phyloP scores from a whole-genome alignment of 2,113 vertebrate species.

The Oostethus manadensis region DNA sequence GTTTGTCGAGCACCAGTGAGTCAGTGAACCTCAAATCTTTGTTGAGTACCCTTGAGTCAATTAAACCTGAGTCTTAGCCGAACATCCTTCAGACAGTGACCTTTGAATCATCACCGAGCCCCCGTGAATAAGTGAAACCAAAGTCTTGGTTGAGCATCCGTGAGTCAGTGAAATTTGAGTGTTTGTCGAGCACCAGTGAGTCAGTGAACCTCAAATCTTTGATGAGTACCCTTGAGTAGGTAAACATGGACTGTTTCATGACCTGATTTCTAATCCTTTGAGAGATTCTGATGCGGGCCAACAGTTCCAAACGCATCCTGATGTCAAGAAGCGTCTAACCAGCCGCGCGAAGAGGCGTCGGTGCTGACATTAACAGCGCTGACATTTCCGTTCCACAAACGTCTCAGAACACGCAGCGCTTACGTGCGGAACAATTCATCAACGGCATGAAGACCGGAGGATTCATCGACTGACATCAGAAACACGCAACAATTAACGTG shows the following conservation, averaged over 20 bases:
- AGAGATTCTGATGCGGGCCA: background rate
- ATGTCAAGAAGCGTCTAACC: background rate
- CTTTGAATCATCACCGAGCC: too few species aligned
- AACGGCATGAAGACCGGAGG: constrained; percentile 31
- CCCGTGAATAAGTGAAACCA: too few species aligned
- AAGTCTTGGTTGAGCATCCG: too few species aligned
- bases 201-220: too few species aligned
- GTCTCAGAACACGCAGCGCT: constrained; percentile 16
- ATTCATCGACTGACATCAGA: constrained; percentile 43
- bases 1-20: too few species aligned
- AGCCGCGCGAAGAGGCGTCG: background rate
- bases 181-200: background rate
- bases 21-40: too few species aligned
- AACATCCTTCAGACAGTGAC: too few species aligned
- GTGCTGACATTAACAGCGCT: constrained; percentile 33
- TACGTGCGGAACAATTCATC: constrained; percentile 28
- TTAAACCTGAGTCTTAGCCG: too few species aligned
- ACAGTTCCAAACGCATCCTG: background rate
- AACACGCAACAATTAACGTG: constrained; percentile 37
- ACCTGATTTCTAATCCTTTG: background rate
- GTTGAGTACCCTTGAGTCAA: too few species aligned
- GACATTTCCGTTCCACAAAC: constrained; percentile 52
- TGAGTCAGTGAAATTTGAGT: too few species aligned
- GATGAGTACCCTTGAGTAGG: too few species aligned
- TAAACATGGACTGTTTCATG: too few species aligned